These are phyloP conservation scores for Eurois occulta DNA, from an alignment of 2,888 invertebrate genomes.

Conservation along the genomic window DNA sequence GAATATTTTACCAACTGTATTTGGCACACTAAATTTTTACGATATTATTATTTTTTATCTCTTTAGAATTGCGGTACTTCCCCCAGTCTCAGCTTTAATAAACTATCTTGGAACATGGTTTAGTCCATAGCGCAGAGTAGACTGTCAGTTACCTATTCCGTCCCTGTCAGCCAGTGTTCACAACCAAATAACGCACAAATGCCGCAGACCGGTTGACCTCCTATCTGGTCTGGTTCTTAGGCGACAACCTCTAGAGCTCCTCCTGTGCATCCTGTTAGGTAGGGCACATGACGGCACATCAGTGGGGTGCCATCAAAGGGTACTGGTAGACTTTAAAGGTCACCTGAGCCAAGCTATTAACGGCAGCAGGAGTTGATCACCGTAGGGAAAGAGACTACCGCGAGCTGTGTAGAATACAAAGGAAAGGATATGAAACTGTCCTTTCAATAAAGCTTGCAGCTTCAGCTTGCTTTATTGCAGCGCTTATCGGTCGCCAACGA, in stretches of 20 bases:
- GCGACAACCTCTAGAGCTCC: neutral
- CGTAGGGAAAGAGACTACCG: neutral
- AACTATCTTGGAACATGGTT: neutral
- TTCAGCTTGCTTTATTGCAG: neutral
- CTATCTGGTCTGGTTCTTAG: neutral
- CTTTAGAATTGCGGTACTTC: neutral
- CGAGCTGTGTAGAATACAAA: neutral
- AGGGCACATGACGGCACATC: neutral
- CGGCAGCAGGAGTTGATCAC: neutral
- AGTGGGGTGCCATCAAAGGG: neutral
- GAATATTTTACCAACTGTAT: constrained; percentile 10
- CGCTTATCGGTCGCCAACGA: neutral
- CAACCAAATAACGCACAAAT: neutral
- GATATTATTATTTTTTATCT: neutral
- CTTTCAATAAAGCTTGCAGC: neutral
- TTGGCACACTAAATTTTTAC: neutral
- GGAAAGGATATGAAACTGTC: neutral
- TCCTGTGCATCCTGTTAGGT: neutral
- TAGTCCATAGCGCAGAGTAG: neutral
- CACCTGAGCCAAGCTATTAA: neutral
- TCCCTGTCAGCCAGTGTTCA: neutral
- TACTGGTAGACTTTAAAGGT: neutral
- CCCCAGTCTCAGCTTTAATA: neutral
- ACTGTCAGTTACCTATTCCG: neutral
- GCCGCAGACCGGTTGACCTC: neutral